Conservation (phyloP, 1,140 invertebrate genomes). For the Papilio polyxenes region DNA sequence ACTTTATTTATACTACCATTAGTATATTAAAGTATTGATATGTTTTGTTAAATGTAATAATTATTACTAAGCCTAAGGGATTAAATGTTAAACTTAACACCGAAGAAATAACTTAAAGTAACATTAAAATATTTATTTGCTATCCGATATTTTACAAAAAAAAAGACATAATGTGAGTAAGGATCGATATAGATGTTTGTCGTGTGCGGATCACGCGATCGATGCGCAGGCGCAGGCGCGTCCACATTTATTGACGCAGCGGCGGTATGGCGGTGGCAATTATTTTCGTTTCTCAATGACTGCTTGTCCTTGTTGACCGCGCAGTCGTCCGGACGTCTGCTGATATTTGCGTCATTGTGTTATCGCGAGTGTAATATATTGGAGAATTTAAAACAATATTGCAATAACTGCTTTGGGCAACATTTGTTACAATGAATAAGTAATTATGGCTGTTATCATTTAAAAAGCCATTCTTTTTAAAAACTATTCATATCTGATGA, state of each 20-base stretch:
- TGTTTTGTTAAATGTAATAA: not conserved
- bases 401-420: not conserved
- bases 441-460: not conserved
- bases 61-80: not conserved
- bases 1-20: not conserved
- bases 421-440: not conserved
- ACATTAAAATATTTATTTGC: not conserved
- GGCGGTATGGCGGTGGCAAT: constrained; percentile 17
- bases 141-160: not conserved
- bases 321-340: constrained; percentile 33
- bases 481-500: not conserved
- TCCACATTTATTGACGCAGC: constrained; percentile 33
- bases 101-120: no score
- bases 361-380: constrained; percentile 21
- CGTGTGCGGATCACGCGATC: constrained; percentile 11
- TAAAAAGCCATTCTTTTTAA: not conserved
- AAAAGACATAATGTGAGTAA: not conserved
- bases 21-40: not conserved
- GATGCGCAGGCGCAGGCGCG: constrained; percentile 28
- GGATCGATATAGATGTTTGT: not conserved
- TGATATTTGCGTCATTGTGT: constrained; percentile 33
- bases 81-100: no score
- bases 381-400: constrained; percentile 29
- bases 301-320: constrained; percentile 36
- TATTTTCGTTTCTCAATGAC: constrained; percentile 38